Percentiles rank a stretch among this genome's conserved stretches.
Evolutionary conservation across 92 coral and sea anemone species (phyloP).

Genomic region (Zoanthus sansibaricus): DNA sequence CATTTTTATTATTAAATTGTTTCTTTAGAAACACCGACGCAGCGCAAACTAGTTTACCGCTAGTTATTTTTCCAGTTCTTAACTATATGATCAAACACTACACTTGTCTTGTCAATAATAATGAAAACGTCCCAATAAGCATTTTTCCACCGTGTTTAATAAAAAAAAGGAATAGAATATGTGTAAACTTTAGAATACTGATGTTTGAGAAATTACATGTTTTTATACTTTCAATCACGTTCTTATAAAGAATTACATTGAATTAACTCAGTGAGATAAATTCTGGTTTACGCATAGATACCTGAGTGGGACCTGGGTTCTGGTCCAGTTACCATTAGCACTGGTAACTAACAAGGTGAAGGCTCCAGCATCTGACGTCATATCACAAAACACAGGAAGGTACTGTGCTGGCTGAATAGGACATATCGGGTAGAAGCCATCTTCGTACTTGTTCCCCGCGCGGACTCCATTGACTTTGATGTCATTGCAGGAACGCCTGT

Average conservation of each 20-base stretch:
- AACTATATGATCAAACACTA: too few species aligned
- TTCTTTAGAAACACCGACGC: too few species aligned
- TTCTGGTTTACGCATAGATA: background rate
- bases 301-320: slow-evolving; percentile 70
- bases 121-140: too few species aligned
- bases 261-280: background rate
- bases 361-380: slow-evolving; percentile 71
- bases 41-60: too few species aligned
- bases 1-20: too few species aligned
- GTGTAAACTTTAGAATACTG: too few species aligned
- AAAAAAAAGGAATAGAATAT: too few species aligned
- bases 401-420: slow-evolving; percentile 48
- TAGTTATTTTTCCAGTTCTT: too few species aligned
- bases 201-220: too few species aligned
- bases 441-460: slow-evolving; percentile 31
- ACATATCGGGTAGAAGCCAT: slow-evolving; percentile 54
- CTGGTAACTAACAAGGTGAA: slow-evolving; percentile 68
- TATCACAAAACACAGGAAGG: slow-evolving; percentile 73
- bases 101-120: too few species aligned
- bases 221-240: too few species aligned
- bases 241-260: background rate
- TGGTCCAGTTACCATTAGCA: slow-evolving; percentile 66
- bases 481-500: slow-evolving; percentile 70
- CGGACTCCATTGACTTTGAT: slow-evolving; percentile 64
- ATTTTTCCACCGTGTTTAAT: too few species aligned